Conservation (phyloP, 2,797 vertebrate genomes). For the Typhlichthys eigenmanni region DNA sequence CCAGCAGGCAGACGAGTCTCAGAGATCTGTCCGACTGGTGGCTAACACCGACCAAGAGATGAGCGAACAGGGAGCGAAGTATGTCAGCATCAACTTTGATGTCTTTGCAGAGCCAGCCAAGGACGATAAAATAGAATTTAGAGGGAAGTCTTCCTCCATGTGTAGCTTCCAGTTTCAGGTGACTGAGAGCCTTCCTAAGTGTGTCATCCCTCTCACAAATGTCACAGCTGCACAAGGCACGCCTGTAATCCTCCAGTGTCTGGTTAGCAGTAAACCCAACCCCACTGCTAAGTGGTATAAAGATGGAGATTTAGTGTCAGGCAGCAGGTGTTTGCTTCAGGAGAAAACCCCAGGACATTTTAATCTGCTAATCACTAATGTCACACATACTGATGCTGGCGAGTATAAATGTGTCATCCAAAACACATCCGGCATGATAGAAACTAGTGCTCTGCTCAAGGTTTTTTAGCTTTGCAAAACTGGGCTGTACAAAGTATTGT, state of each 20-base stretch:
- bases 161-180: conserved; percentile 93
- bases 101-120: conserved; percentile 84
- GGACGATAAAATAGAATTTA: conserved; percentile 85
- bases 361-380: conserved; percentile 87
- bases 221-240: conserved; percentile 83
- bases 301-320: conserved; percentile 80
- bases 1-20: conserved; percentile 76
- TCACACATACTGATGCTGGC: conserved; percentile 82
- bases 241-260: conserved; percentile 88
- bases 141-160: conserved; percentile 83
- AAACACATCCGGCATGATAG: conserved; percentile 83
- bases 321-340: conserved; percentile 83
- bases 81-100: conserved; percentile 83
- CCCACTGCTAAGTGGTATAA: conserved; percentile 88
- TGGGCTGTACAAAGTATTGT: conserved; percentile 5
- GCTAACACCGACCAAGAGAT: conserved; percentile 79
- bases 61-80: conserved; percentile 80
- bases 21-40: conserved; percentile 79
- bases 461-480: conserved; percentile 71
- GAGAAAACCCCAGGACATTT: conserved; percentile 86
- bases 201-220: conserved; percentile 84
- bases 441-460: conserved; percentile 84
- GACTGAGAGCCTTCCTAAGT: conserved; percentile 86
- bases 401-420: conserved; percentile 89
- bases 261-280: conserved; percentile 85